Evolutionary conservation across 2,113 vertebrate species (phyloP).

Genomic region (Sinosuthora webbiana): DNA sequence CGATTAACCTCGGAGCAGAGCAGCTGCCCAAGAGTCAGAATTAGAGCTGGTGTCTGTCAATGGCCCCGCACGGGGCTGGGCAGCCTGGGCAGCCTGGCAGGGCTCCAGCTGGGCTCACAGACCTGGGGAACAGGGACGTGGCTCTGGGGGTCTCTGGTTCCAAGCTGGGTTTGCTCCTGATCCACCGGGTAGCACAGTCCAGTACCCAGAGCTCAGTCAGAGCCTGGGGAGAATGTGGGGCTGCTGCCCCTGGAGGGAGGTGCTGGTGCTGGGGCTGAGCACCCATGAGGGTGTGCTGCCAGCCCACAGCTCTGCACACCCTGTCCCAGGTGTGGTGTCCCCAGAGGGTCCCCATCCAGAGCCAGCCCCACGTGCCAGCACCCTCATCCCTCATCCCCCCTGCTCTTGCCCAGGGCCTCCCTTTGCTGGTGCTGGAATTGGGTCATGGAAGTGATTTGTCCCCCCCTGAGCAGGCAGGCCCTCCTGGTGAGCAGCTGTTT

Average conservation of each 20-base stretch:
- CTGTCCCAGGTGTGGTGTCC: fast-evolving
- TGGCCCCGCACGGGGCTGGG: fast-evolving
- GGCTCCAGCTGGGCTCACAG: not conserved
- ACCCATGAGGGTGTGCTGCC: not conserved
- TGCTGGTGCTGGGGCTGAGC: not conserved
- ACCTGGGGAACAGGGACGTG: not conserved
- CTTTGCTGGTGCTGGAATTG: not conserved
- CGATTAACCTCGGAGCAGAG: constrained; percentile 14
- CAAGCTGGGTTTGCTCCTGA: not conserved
- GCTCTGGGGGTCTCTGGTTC: not conserved
- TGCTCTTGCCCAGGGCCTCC: not conserved
- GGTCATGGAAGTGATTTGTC: not conserved
- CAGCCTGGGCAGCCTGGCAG: not conserved
- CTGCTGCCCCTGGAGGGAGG: not conserved
- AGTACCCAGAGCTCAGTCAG: not conserved
- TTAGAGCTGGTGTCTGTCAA: not conserved
- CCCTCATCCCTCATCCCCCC: not conserved
- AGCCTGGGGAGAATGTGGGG: not conserved
- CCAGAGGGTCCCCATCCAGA: not conserved
- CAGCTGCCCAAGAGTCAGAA: constrained; percentile 13
- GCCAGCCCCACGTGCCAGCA: not conserved
- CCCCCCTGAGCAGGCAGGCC: fast-evolving
- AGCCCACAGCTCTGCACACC: fast-evolving
- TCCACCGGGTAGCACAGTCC: fast-evolving
- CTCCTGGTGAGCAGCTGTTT: not conserved